Evolutionary conservation across 2,797 vertebrate species (phyloP), one percentile per base, ranked within the genome.

Genomic region (Poeciliopsis paucimaculata): DNA sequence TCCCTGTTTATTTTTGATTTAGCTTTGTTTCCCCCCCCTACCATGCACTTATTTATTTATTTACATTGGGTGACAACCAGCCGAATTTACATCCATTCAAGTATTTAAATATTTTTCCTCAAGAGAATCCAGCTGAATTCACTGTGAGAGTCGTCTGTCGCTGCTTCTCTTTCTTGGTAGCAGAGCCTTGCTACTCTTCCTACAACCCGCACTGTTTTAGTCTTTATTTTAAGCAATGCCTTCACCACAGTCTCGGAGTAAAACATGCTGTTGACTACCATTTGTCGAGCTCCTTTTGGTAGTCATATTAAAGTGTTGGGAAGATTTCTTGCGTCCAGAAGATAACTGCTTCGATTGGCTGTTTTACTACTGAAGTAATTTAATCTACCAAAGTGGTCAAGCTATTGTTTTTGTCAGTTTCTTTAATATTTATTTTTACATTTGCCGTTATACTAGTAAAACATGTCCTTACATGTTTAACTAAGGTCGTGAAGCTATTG

Each of bases 1-100:
- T 90, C 90, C 89, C 87, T 93, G 89, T 92, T 90, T 93, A 90
- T 88, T 92, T 26, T 90, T 87, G 82, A 90, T 92, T 82, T 85
- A 77, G 68, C 78, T 57, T 81, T 82, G 39, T 74, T 70, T 79
- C 49, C 79, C 45, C 71, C 78, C 51, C 68, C 51, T 82, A n/a
- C n/a, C n/a, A n/a, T n/a, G 78, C 82, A 57, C 60, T 64, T 43
- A 16, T 68, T 41, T 68, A 68, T 45, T 45, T 70, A 66, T 36
- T 72, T 20, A 73, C 84, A 80, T 77, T 62, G 72, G 82, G 84
- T 81, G 28, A 45, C 68, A 28, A n/a, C 39, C 26, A n/a, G 43
- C 68, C 45, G 23, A 71, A 71, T 43, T 71, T 45, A 45, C 31
- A 53, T n/a, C 34, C 36, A 16, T 36, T 39, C 47, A 26, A 53